These are phyloP conservation scores for Lasius fuliginosus DNA, from an alignment of 2,888 invertebrate species.

Conservation along the genomic window DNA sequence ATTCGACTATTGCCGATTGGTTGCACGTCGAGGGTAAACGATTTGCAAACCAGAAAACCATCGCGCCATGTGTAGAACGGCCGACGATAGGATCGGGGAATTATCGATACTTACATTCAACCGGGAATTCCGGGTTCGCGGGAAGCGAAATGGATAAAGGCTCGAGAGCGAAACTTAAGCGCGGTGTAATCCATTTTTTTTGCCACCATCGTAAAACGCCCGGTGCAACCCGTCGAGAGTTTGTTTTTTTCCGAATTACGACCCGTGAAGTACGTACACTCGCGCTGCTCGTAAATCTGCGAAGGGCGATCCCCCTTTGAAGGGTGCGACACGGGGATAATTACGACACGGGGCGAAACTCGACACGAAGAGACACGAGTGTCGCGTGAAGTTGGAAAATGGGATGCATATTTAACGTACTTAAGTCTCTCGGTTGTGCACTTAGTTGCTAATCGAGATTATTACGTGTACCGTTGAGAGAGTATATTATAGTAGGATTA, in stretches of 20 bases:
- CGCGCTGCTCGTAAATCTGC: constrained; percentile 66
- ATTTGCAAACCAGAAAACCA: constrained; percentile 42
- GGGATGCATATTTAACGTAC: constrained; percentile 29
- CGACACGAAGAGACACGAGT: constrained; percentile 10
- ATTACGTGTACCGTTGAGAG: neutral
- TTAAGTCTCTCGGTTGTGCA: neutral
- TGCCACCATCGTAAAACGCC: constrained; percentile 17
- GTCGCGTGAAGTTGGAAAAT: constrained; percentile 20
- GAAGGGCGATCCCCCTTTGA: constrained; percentile 26
- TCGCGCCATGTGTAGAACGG: constrained; percentile 22
- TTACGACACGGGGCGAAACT: constrained; percentile 16
- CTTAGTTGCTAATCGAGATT: neutral
- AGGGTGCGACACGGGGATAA: constrained; percentile 5
- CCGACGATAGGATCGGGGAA: constrained; percentile 15
- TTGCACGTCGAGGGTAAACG: constrained; percentile 22
- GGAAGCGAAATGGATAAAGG: neutral
- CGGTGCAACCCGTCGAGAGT: constrained; percentile 13
- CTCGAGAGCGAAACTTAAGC: constrained; percentile 29
- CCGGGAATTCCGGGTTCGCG: neutral
- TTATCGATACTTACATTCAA: constrained; percentile 37
- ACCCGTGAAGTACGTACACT: constrained; percentile 62
- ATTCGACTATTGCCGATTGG: neutral
- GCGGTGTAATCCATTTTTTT: constrained; percentile 48
- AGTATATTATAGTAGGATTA: neutral
- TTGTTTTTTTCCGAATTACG: constrained; percentile 62